Evolutionary conservation across 2,888 invertebrate species (phyloP).

Genomic region (Microchrysa polita): DNA sequence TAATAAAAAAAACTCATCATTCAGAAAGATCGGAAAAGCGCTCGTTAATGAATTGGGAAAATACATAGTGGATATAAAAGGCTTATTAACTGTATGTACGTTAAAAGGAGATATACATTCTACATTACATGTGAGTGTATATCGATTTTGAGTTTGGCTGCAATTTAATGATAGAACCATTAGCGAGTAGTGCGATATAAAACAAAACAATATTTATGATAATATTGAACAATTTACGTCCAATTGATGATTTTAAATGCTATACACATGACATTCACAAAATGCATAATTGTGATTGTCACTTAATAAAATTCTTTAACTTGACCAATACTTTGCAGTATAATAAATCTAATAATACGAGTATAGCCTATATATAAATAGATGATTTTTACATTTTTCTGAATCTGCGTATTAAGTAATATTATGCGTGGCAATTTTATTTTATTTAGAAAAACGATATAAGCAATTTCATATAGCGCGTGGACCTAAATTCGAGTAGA

Average conservation of each 20-base stretch:
- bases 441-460: neutral
- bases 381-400: too few species aligned
- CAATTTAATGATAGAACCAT: neutral
- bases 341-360: conserved; percentile 5
- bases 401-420: too few species aligned
- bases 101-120: conserved; percentile 4
- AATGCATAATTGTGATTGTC: too few species aligned
- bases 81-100: neutral
- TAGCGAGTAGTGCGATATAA: neutral
- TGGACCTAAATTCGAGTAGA: neutral
- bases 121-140: too few species aligned
- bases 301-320: conserved; percentile 5
- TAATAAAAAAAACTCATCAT: neutral
- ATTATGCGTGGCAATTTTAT: too few species aligned
- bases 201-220: too few species aligned
- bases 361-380: too few species aligned
- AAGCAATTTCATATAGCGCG: neutral
- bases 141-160: neutral
- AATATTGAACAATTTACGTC: conserved; percentile 33
- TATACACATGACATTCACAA: neutral
- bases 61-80: neutral
- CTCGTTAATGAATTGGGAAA: neutral
- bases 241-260: conserved; percentile 28
- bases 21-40: too few species aligned
- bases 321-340: conserved; percentile 27